Base-by-base conservation (phyloP, 2,113 vertebrate genomes). In the Trematomus loennbergii region DNA sequence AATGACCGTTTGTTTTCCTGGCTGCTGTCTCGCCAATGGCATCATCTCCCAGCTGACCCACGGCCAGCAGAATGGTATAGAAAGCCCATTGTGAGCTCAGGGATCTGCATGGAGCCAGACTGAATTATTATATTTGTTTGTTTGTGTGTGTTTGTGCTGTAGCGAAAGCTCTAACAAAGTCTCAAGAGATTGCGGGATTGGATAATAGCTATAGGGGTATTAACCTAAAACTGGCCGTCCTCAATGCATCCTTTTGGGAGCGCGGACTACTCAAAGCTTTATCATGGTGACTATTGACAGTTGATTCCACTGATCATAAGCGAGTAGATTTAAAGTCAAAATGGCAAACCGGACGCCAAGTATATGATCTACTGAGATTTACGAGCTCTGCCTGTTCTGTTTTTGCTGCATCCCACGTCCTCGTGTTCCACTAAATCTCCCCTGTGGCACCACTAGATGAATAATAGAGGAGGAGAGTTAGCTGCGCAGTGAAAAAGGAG, bases 391-490 rank as follows among this genome's bases (percentile, higher is more conserved):
- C 13, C 2, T 46, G 45, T 48, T 82, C 17, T 84, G 15, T 66
- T 76, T 64, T 71, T 45, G 48, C 66, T 78, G 58, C 62, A 76
- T 75, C 72, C 66, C 40, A 55, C 68, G 22, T 75, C 81, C 81
- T 68, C n/a, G 36, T n/a, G 20, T 79, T 82, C 52, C 36, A 49
- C 74, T 76, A 78, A 85, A 64, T 82, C 81, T 85, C 67, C 67
- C 72, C 81, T 45, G 78, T 77, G 76, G 67, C 76, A 64, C 66
- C 46, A 33, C 58, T 20, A 46, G 75, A 83, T 90, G 63, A 88
- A 86, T 91, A 88, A 92, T 88, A 85, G 75, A 90, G 68, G 66
- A 82, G 81, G 54, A 67, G 84, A 62, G 81, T 86, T 78, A 74
- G 76, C 65, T 6, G 20, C 10, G 0, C 29, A 79, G 72, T 73